Evolutionary conservation across 2,113 vertebrate genomes (phyloP), one percentile per base, ranked within the genome.

Genomic region (Spilogale gracilis): DNA sequence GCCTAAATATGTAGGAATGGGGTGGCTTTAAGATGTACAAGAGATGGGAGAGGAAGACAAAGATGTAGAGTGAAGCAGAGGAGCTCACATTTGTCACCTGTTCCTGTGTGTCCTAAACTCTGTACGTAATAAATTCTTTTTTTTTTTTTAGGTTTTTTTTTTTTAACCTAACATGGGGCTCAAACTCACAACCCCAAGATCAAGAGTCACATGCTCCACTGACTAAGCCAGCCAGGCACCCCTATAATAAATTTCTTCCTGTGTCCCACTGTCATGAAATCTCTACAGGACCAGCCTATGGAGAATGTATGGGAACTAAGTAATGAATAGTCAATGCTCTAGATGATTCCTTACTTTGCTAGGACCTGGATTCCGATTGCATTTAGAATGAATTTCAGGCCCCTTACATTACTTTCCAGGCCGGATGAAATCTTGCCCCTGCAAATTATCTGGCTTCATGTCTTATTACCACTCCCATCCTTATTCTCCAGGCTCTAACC

Each of bases 361-460:
- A 61, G 60, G 30, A 74, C n/a, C 65, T 89, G 48, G 32, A 54
- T 95, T 91, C 38, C 9, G 21, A 23, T 3, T 88, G 48, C 54
- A 43, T 69, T 82, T 78, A 54, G 48, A 91, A 73, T 91, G 86
- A 92, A 93, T 93, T 50, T 65, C n/a, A 90, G 87, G 38, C 25
- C 5, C 30, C 8, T 12, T 80, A 13, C 25, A 4, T 60, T 9
- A 80, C 17, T 48, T 48, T 32, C 60, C 85, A 76, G 80, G 43
- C 30, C 73, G 56, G n/a, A 38, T 52, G 13, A 52, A 30, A 45
- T 81, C 65, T 74, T 65, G 17, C 20, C 69, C 17, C 21, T 96
- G 81, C 11, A 67, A 60, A 84, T 56, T 69, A 10, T 27, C 30
- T n/a, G 81, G 45, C 17, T 79, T 93, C 76, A 9, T 30, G 7